These are phyloP conservation scores for Gambelia wislizenii DNA, from an alignment of 2,797 vertebrate species.

Conservation along the genomic window DNA sequence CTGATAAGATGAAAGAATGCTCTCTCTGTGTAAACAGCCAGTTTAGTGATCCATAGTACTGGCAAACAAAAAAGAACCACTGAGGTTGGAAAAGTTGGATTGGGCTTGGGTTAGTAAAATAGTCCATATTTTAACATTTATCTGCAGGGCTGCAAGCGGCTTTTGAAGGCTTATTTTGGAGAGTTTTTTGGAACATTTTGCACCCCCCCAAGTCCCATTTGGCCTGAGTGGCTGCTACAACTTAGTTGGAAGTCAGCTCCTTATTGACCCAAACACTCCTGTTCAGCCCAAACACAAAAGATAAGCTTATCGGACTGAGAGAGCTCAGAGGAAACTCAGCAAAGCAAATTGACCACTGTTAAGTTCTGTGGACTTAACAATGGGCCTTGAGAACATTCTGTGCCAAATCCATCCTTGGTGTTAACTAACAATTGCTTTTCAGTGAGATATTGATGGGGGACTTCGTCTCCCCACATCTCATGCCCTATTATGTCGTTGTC, in stretches of 20 bases:
- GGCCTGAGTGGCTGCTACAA: background rate
- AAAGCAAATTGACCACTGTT: slow-evolving; percentile 6
- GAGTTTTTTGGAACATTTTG: fast-evolving
- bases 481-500: background rate
- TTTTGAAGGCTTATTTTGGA: slow-evolving; percentile 6
- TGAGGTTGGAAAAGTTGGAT: background rate
- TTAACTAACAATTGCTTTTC: slow-evolving; percentile 11
- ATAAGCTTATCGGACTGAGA: slow-evolving; percentile 28
- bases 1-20: background rate
- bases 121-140: background rate
- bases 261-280: slow-evolving; percentile 34
- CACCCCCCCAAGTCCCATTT: background rate
- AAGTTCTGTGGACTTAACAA: slow-evolving; percentile 7
- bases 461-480: slow-evolving; percentile 15
- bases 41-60: background rate
- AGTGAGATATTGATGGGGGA: background rate
- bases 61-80: background rate
- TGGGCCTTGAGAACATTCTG: slow-evolving; percentile 2
- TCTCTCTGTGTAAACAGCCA: background rate
- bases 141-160: background rate
- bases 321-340: background rate
- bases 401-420: slow-evolving; percentile 19
- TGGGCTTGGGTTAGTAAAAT: background rate
- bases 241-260: background rate
- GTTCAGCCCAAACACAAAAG: background rate